These are phyloP conservation scores for Acanthosepion esculentum DNA, from an alignment of 2,888 invertebrate genomes.

Conservation along the genomic window DNA sequence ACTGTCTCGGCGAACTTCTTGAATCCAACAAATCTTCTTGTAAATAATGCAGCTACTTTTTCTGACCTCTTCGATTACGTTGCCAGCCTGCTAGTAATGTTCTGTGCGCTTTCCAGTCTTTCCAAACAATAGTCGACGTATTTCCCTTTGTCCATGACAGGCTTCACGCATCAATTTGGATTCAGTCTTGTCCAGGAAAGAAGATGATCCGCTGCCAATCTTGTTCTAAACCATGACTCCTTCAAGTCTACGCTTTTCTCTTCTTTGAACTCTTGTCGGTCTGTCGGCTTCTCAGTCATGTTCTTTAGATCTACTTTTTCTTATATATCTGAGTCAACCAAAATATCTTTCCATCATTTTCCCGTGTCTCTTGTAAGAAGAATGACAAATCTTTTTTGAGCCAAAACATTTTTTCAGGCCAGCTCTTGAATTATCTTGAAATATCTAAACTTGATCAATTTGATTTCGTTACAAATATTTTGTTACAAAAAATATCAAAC, in stretches of 20 bases:
- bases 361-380: neutral
- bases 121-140: neutral
- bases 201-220: slow-evolving; percentile 18
- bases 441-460: neutral
- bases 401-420: neutral
- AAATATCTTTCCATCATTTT: neutral
- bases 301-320: neutral
- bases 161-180: neutral
- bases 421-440: neutral
- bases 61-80: neutral
- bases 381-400: neutral
- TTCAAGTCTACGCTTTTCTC: neutral
- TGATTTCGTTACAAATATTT: neutral
- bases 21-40: too few relatives aligned
- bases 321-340: neutral
- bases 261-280: neutral
- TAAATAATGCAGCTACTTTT: too few relatives aligned
- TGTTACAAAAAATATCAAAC: too few relatives aligned
- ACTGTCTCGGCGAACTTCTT: too few relatives aligned
- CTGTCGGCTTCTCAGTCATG: neutral
- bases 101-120: neutral
- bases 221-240: neutral
- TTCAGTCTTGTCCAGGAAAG: neutral
- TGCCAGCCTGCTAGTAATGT: neutral
- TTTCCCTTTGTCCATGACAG: neutral